These are phyloP conservation scores for Pelvicachromis taeniatus DNA, from an alignment of 2,113 vertebrate species.

Conservation along the genomic window DNA sequence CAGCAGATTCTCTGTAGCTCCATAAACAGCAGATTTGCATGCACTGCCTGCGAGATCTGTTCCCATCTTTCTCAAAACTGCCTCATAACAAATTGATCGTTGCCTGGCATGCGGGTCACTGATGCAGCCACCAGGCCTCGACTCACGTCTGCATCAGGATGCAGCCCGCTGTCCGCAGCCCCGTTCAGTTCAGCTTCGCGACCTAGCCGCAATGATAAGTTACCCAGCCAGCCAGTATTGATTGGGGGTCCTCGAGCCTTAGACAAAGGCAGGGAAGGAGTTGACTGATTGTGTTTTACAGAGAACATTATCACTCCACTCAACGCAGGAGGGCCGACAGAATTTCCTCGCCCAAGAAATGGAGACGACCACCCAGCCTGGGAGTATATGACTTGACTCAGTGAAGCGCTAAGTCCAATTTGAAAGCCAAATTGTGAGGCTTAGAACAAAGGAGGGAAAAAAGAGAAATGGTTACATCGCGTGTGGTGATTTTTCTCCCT, in stretches of 20 bases:
- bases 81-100: slow-evolving; percentile 43
- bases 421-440: slow-evolving; percentile 73
- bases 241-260: slow-evolving; percentile 73
- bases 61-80: neutral
- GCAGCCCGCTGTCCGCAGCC: slow-evolving; percentile 40
- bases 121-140: slow-evolving; percentile 1
- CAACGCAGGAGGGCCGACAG: slow-evolving; percentile 63
- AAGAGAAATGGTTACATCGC: slow-evolving; percentile 56
- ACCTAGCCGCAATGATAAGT: slow-evolving; percentile 68
- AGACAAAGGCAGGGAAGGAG: slow-evolving; percentile 70
- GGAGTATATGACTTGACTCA: slow-evolving; percentile 69
- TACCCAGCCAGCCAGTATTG: slow-evolving; percentile 74
- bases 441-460: slow-evolving; percentile 50
- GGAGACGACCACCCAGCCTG: slow-evolving; percentile 62
- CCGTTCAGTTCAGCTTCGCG: slow-evolving; percentile 30
- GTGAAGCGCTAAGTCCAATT: slow-evolving; percentile 70
- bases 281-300: slow-evolving; percentile 80
- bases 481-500: slow-evolving; percentile 59
- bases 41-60: neutral
- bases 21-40: neutral
- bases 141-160: slow-evolving; percentile 63
- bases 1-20: neutral
- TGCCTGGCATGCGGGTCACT: slow-evolving; percentile 3
- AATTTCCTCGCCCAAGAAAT: slow-evolving; percentile 64
- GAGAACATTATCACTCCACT: slow-evolving; percentile 78